These are phyloP conservation scores for Trypoxylus dichotomus DNA, from an alignment of 1,140 invertebrate genomes.

Conservation along the genomic window DNA sequence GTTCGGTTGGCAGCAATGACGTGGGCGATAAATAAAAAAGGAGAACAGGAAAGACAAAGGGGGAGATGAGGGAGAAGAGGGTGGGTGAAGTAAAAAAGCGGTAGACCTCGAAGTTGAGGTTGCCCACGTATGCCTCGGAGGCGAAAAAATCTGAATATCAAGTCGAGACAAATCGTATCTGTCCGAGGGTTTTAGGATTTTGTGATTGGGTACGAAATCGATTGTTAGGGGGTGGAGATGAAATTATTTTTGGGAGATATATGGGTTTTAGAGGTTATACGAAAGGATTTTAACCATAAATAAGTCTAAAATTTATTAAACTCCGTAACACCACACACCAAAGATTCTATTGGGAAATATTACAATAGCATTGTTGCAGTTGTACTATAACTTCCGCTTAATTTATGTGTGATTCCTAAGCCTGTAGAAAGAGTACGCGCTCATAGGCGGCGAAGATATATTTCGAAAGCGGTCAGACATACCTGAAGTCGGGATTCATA, in stretches of 20 bases:
- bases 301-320: no score
- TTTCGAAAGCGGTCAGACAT: no score
- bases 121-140: background rate
- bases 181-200: background rate
- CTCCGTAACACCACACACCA: no score
- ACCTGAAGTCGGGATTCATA: no score
- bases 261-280: background rate
- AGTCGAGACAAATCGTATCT: background rate
- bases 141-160: slow-evolving; percentile 1
- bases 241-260: background rate
- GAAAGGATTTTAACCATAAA: no score
- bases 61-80: background rate
- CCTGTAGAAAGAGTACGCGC: no score
- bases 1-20: background rate
- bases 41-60: background rate
- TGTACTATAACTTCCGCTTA: no score
- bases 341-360: no score
- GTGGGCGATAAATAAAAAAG: background rate
- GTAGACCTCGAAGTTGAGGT: background rate
- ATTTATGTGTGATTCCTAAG: no score
- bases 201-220: slow-evolving; percentile 1
- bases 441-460: no score
- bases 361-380: no score
- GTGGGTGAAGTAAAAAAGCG: background rate
- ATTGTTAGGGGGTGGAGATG: background rate